Conservation (phyloP, 2,888 invertebrate species). For the Tethea ocularis region DNA sequence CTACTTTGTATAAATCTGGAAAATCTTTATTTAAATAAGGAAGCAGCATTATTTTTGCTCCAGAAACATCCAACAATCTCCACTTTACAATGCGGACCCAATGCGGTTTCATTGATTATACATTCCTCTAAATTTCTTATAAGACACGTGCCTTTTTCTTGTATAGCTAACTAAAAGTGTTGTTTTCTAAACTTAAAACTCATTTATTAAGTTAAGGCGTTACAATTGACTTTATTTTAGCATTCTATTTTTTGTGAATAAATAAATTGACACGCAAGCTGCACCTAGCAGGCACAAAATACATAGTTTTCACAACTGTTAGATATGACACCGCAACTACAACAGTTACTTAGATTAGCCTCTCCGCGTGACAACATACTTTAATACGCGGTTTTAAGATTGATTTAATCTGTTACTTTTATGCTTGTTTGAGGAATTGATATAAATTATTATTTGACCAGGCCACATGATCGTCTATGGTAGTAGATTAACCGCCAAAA, state of each 20-base stretch:
- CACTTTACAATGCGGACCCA: not conserved
- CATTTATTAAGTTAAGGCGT: no score
- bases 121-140: not conserved
- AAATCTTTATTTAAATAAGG: not conserved
- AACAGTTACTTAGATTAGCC: conserved; percentile 32
- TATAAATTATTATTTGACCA: no score
- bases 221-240: no score
- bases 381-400: no score
- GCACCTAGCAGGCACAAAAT: not conserved
- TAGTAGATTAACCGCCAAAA: no score
- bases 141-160: not conserved
- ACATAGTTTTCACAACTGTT: conserved; percentile 28
- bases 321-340: conserved; percentile 38
- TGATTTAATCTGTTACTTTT: no score
- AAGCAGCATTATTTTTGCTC: not conserved
- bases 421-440: no score
- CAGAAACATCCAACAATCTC: not conserved
- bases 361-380: not conserved
- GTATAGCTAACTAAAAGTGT: no score
- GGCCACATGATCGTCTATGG: no score
- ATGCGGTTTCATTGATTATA: not conserved
- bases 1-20: not conserved
- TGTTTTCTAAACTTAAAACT: no score
- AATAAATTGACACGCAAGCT: not conserved
- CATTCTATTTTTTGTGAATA: no score